Conservation (phyloP, 2,113 vertebrate species). For the Fregata magnificens region DNA sequence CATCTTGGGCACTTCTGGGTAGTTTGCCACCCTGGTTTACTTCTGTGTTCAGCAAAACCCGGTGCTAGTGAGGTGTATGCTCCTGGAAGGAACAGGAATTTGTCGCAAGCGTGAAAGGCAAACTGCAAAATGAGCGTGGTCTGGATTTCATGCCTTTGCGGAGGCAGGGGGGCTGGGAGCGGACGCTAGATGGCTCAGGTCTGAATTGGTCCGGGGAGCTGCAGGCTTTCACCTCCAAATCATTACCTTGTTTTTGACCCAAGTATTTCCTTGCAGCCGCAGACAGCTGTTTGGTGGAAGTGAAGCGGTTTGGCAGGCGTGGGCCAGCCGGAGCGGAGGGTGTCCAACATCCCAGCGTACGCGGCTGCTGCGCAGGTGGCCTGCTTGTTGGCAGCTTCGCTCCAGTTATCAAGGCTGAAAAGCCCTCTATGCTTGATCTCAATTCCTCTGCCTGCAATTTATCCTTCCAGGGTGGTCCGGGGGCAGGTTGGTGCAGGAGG, state of each 20-base stretch:
- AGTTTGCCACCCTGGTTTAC: background rate
- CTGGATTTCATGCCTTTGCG: background rate
- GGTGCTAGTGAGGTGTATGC: fast-evolving
- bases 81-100: background rate
- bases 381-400: background rate
- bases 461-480: conserved; percentile 7
- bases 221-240: background rate
- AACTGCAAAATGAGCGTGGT: fast-evolving
- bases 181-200: background rate
- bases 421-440: background rate
- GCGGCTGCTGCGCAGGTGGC: background rate
- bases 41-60: background rate
- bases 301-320: background rate
- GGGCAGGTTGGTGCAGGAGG: conserved; percentile 40
- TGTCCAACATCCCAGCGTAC: background rate
- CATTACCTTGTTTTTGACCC: background rate
- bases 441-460: background rate
- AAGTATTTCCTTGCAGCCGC: fast-evolving
- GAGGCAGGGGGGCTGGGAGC: background rate
- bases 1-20: background rate
- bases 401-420: background rate
- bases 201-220: fast-evolving
- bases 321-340: background rate
- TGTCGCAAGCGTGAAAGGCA: background rate
- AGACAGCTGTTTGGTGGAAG: background rate